Conservation (phyloP, 2,797 vertebrate genomes). For the Chelmon rostratus region DNA sequence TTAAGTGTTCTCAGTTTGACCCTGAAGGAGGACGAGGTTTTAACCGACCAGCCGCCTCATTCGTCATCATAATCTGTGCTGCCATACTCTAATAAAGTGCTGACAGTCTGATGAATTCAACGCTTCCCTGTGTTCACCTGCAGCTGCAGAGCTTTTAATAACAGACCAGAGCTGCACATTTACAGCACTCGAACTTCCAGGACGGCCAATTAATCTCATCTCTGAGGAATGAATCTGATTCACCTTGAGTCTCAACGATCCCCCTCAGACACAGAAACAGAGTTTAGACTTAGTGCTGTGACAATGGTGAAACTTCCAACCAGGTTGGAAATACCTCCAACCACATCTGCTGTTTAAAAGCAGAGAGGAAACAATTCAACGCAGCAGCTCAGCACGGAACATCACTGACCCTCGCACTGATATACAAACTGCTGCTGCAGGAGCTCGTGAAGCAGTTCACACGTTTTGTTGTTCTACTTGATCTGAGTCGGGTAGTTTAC, state of each 20-base stretch:
- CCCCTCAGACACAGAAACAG: too few relatives aligned
- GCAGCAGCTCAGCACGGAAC: neutral
- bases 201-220: neutral
- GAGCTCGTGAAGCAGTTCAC: too few relatives aligned
- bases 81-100: conserved; percentile 18
- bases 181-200: neutral
- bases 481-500: too few relatives aligned
- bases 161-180: neutral
- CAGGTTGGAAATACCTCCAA: neutral
- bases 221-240: neutral
- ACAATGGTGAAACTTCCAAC: neutral
- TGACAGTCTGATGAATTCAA: neutral
- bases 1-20: neutral
- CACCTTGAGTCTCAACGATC: neutral
- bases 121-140: neutral
- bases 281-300: neutral
- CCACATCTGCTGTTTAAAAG: neutral
- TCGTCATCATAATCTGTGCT: conserved; percentile 32
- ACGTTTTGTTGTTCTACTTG: too few relatives aligned
- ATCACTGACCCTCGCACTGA: neutral
- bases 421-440: too few relatives aligned
- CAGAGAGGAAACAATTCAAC: neutral
- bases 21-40: conserved; percentile 7
- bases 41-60: conserved; percentile 21
- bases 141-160: conserved; percentile 7